Base-by-base conservation (phyloP, 2,888 invertebrate genomes). In the Hyalella azteca region DNA sequence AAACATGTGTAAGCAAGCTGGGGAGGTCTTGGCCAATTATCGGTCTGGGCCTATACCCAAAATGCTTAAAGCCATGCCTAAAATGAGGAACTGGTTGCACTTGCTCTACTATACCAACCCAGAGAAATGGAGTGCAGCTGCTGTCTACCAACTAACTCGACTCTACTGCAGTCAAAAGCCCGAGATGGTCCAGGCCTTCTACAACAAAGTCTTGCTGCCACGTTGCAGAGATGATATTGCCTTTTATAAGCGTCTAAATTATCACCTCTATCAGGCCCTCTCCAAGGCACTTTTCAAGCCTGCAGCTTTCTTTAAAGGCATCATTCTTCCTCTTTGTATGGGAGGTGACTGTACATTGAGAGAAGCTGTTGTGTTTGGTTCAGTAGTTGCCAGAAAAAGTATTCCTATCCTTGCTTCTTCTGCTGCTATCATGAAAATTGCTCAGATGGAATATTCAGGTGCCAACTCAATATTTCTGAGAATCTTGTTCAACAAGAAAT, bases 101-200 rank as follows among this genome's bases (percentile, higher is more conserved):
- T 92, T 95, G 86, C 88, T 95, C 32, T 93, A 93, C 85, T 90
- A 95, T 39, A 95, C 94, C 36, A 90, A 95, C 88, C 98, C 99
- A 11, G 92, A 95, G n/a, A 92, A 91, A 59, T 99, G 99, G 99
- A 94, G 96, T 79, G 97, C 99, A 26, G 98, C 98, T 60, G 95
- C 98, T 0, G 95, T 99, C 94, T 98, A 96, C 88, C 97, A 94
- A 89, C 96, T 95, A 0, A 96, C 95, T 0, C 90, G 98, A 87
- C 94, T 98, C 86, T 99, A 99, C 88, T 93, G 96, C n/a, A 97
- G 98, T 0, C 97, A 97, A 88, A 90, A 98, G 48, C 97, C 96
- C 85, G 93, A 94, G 86, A 96, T 97, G 96, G 97, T 97, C 0
- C 98, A 98, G 87, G 90, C 97, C 78, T 98, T 97, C 89, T 97